Base-by-base conservation (phyloP, 2,888 invertebrate genomes). In the Drosophila robusta region DNA sequence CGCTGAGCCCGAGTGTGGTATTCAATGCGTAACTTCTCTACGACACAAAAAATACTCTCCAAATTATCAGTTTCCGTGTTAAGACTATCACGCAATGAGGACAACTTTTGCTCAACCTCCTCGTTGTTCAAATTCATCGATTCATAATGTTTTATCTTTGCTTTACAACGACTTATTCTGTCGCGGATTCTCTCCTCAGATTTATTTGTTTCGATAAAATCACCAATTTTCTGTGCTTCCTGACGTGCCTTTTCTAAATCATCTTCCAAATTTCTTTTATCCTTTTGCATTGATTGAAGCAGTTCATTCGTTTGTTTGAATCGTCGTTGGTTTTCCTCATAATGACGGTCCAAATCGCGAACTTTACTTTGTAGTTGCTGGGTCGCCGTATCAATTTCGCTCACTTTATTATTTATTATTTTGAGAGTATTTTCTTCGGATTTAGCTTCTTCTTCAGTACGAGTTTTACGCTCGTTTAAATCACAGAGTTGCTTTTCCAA, bases 391-490 rank as follows among this genome's bases (percentile, higher is more conserved):
- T 80, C 77, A 2, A 81, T 75, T 51, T 85, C 90, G 61, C 64
- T 91, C 90, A 90, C 92, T 52, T 91, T 92, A 79, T 89, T 90
- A 58, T 91, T 92, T 79, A 91, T 91, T 51, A 90, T 92, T 76
- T 91, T 90, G 56, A 90, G 90, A 42, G 90, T 90, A 75, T 45
- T 32, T 70, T 60, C 12, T 55, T 83, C 64, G 58, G 38, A 47
- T 7, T 74, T 51, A 14, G 64, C 67, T 55, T 78, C 75, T 5
- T 45, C 29, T 14, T 71, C 58, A 6, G 71, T 74, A 26, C 75
- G 63, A 26, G 50, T 68, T 46, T 71, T 77, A 0, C 12, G 29
- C 1, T 77, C 60, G 86, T 24, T 85, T 75, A 61, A 90, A 91
- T 82, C 90, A 90, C 38, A 89, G 91, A 58, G 75, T 86, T 46